A percentile compares a stretch with the other conserved stretches of the same genome.
Evolutionary conservation across 2,888 invertebrate species (phyloP).

Genomic region (Sphaeridia pumilis): DNA sequence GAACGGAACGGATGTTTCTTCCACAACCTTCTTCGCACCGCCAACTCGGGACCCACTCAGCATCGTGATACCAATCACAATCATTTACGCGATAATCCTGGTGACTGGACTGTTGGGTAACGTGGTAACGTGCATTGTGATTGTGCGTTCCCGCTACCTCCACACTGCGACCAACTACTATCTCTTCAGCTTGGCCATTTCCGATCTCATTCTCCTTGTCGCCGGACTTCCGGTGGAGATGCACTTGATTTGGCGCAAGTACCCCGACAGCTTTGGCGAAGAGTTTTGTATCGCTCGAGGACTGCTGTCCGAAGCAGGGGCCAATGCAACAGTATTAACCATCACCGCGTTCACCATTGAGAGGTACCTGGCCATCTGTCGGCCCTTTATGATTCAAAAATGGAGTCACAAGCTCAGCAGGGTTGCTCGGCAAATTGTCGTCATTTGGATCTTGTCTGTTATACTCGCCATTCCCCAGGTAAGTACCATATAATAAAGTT

Average conservation of each 20-base stretch:
- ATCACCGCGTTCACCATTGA: conserved; percentile 46
- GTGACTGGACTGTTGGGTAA: conserved; percentile 44
- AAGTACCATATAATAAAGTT: too few species aligned
- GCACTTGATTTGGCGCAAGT: conserved; percentile 37
- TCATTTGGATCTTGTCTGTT: conserved; percentile 42
- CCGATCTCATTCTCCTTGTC: conserved; percentile 63
- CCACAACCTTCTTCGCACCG: conserved; percentile 12
- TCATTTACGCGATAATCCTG: conserved; percentile 42
- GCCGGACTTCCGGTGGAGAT: conserved; percentile 69
- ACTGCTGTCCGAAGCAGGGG: conserved; percentile 47
- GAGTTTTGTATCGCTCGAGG: conserved; percentile 41
- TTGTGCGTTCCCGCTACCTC: conserved; percentile 43
- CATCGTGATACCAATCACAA: conserved; percentile 38
- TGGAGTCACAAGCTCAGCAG: conserved; percentile 42
- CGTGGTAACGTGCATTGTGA: conserved; percentile 44
- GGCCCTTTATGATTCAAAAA: conserved; percentile 42
- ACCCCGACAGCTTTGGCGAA: conserved; percentile 40
- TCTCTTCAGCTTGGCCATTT: conserved; percentile 47
- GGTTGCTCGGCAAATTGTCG: conserved; percentile 41
- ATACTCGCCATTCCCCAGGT: conserved; percentile 51
- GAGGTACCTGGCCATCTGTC: conserved; percentile 45
- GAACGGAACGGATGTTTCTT: too few species aligned
- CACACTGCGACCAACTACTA: conserved; percentile 47
- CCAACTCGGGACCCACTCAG: conserved; percentile 35
- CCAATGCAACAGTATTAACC: conserved; percentile 44